These are phyloP conservation scores for Vultur gryphus DNA, from an alignment of 2,797 vertebrate species.

Conservation along the genomic window DNA sequence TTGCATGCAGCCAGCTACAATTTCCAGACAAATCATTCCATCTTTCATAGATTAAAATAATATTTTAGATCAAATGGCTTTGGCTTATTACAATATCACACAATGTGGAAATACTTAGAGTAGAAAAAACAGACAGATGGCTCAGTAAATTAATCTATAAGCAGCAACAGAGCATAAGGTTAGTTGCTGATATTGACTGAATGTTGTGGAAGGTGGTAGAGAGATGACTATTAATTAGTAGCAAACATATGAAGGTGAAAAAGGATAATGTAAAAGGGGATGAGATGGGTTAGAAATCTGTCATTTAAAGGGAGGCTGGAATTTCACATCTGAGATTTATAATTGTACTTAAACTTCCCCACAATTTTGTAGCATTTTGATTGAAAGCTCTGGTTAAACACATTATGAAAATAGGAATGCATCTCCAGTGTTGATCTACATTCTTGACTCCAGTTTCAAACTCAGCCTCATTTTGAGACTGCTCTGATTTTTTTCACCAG, in stretches of 20 bases:
- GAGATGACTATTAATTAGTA: constrained; percentile 41
- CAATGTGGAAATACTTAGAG: constrained; percentile 27
- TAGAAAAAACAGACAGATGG: constrained; percentile 65
- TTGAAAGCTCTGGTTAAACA: background rate
- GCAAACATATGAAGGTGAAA: constrained; percentile 40
- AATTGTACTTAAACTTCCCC: background rate
- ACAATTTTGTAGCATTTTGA: background rate
- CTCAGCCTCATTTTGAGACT: background rate
- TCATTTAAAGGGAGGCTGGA: background rate
- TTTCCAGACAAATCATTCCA: constrained; percentile 51
- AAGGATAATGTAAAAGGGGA: background rate
- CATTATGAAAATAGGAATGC: background rate
- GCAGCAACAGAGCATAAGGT: constrained; percentile 50
- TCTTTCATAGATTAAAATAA: constrained; percentile 62
- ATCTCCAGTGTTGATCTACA: background rate
- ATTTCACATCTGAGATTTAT: background rate
- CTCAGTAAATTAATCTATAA: constrained; percentile 66
- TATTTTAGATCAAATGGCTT: constrained; percentile 46
- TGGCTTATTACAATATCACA: constrained; percentile 19
- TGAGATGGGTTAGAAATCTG: background rate
- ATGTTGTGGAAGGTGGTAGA: background rate
- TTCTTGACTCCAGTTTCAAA: background rate
- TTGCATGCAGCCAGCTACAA: constrained; percentile 22
- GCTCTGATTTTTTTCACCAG: background rate
- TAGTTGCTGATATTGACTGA: constrained; percentile 61